phyloP scores from a whole-genome alignment of 1,140 invertebrate species.

The Pygmarrhopalites habei region DNA sequence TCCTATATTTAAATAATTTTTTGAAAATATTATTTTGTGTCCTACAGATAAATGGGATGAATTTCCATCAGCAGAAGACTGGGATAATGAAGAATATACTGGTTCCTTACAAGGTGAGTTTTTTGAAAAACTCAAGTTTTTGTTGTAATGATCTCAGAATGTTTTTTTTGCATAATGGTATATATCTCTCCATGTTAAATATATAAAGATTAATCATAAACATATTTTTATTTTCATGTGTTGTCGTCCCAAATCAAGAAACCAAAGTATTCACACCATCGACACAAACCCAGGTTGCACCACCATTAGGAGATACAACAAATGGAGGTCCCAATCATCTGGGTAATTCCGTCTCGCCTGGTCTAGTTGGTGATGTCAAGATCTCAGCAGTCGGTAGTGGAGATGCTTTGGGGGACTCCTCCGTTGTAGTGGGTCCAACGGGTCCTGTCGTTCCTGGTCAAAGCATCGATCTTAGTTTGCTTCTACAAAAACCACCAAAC shows the following conservation, averaged over 20 bases:
- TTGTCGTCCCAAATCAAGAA: too few relatives aligned
- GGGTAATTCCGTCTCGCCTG: conserved; percentile 11
- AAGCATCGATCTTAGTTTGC: conserved; percentile 35
- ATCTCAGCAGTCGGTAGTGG: conserved; percentile 29
- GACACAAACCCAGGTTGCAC: conserved; percentile 41
- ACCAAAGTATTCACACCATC: conserved; percentile 89
- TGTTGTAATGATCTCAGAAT: too few relatives aligned
- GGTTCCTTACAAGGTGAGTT: conserved; percentile 83
- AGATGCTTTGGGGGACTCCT: conserved; percentile 16
- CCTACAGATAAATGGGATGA: conserved; percentile 35
- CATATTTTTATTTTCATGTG: too few relatives aligned
- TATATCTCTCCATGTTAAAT: too few relatives aligned
- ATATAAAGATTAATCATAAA: too few relatives aligned
- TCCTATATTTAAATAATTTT: too few relatives aligned
- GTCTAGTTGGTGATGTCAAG: conserved; percentile 11
- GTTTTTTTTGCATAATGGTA: too few relatives aligned
- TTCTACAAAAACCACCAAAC: conserved; percentile 24
- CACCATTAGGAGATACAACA: conserved; percentile 34
- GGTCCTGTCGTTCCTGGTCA: conserved; percentile 35
- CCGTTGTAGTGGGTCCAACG: conserved; percentile 13
- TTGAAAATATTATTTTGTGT: too few relatives aligned
- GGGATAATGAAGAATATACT: conserved; percentile 92
- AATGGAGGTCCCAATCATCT: conserved; percentile 31
- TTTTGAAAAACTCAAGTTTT: too few relatives aligned
- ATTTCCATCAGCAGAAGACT: conserved; percentile 61